Evolutionary conservation across 2,797 vertebrate species (phyloP).

Genomic region (Peromyscus attwateri): DNA sequence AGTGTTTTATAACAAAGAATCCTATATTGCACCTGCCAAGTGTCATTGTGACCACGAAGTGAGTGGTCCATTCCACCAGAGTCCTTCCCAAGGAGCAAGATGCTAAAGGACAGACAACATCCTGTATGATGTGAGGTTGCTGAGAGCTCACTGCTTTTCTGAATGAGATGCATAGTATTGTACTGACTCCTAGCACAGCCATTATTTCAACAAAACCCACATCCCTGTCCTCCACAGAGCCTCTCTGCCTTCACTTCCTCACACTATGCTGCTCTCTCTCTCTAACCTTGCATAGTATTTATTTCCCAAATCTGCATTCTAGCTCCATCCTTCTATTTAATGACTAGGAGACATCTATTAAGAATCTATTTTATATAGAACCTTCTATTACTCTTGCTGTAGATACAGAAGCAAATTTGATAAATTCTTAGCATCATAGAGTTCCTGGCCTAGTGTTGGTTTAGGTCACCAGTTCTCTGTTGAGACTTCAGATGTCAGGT

Average conservation of each 20-base stretch:
- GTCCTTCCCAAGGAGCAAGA: constrained; percentile 2
- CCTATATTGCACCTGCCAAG: neutral
- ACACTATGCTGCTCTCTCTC: neutral
- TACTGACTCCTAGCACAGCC: neutral
- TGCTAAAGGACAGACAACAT: neutral
- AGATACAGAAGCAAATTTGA: neutral
- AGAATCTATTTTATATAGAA: neutral
- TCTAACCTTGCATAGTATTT: neutral
- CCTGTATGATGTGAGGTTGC: neutral
- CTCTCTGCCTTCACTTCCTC: neutral
- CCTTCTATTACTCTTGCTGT: neutral
- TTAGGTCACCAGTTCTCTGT: neutral
- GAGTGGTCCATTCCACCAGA: neutral
- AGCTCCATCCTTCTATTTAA: neutral
- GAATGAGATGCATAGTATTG: neutral
- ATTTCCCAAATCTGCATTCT: neutral
- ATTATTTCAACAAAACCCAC: neutral
- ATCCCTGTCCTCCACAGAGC: neutral
- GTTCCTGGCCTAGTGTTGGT: neutral
- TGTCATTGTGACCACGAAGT: neutral
- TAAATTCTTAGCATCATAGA: neutral
- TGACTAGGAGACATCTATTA: neutral
- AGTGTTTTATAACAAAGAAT: neutral
- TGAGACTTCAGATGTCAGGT: neutral
- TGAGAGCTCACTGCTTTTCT: neutral